Evolutionary conservation across 1,140 invertebrate species (phyloP).

Genomic region (Rhagoletis pomonella): DNA sequence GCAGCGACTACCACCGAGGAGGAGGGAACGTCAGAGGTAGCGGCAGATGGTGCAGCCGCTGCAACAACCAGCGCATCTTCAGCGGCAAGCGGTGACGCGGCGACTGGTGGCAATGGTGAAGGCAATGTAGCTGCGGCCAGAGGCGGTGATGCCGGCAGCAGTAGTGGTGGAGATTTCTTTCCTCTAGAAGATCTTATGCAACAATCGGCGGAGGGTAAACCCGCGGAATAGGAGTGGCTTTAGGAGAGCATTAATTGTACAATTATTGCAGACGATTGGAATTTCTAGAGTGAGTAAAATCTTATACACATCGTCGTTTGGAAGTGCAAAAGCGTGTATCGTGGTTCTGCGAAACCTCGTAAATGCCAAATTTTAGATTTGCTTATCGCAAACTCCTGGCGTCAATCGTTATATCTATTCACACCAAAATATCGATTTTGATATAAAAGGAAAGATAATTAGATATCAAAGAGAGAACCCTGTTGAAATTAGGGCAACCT

Average conservation of each 20-base stretch:
- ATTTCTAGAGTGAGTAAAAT: constrained; percentile 45
- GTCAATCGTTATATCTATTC: no score
- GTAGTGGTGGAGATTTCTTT: constrained; percentile 63
- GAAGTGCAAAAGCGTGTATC: no score
- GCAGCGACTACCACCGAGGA: constrained; percentile 29
- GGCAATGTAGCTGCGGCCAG: constrained; percentile 60
- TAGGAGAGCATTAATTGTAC: constrained; percentile 62
- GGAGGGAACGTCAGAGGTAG: background rate
- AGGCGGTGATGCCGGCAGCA: background rate
- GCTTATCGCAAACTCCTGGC: no score
- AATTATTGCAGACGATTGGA: constrained; percentile 67
- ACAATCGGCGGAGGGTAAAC: constrained; percentile 53
- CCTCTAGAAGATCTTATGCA: constrained; percentile 68
- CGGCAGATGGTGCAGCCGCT: background rate
- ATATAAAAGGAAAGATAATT: no score
- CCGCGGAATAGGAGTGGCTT: constrained; percentile 70
- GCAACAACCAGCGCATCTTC: constrained; percentile 2
- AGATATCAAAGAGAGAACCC: no score
- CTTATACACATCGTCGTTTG: background rate
- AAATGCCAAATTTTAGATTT: no score
- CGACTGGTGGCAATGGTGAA: constrained; percentile 55
- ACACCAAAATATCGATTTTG: no score
- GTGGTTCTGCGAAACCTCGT: no score
- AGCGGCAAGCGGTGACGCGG: constrained; percentile 56
- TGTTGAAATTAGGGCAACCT: no score